Conservation (phyloP, 2,888 invertebrate genomes). For the Busseola fusca region DNA sequence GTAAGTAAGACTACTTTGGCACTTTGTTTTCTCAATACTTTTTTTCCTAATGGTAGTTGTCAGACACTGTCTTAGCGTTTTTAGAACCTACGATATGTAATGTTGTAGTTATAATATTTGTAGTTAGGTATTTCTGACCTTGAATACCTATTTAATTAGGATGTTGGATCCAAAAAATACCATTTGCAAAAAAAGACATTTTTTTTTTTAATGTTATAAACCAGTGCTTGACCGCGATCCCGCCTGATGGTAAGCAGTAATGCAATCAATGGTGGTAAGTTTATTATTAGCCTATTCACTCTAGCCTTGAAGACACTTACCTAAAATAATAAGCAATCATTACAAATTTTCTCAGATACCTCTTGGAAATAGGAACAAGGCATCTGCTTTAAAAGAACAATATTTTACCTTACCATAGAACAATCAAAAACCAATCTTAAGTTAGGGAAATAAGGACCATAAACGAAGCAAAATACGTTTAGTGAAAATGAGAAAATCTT, state of each 20-base stretch:
- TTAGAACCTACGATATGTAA: background rate
- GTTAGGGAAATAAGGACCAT: constrained; percentile 51
- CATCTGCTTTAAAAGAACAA: constrained; percentile 72
- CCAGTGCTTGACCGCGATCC: too few species aligned
- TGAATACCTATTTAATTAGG: background rate
- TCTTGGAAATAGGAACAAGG: constrained; percentile 72
- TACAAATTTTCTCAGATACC: constrained; percentile 51
- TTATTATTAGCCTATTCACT: too few species aligned
- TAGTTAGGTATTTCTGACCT: too few species aligned
- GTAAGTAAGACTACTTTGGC: constrained; percentile 25
- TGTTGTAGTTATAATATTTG: background rate
- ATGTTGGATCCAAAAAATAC: background rate
- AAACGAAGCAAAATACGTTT: constrained; percentile 56
- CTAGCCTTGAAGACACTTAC: constrained; percentile 6
- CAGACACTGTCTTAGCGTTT: constrained; percentile 1
- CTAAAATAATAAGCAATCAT: constrained; percentile 30
- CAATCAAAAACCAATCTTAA: constrained; percentile 45
- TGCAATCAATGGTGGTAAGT: too few species aligned
- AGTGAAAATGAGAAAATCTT: constrained; percentile 70
- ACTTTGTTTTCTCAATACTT: constrained; percentile 30
- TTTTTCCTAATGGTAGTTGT: constrained; percentile 19
- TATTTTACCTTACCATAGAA: constrained; percentile 28
- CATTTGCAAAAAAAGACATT: background rate
- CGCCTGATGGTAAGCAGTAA: too few species aligned
- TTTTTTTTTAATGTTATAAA: too few species aligned